phyloP scores from a whole-genome alignment of 2,113 vertebrate species.

The Glaucomys volans region DNA sequence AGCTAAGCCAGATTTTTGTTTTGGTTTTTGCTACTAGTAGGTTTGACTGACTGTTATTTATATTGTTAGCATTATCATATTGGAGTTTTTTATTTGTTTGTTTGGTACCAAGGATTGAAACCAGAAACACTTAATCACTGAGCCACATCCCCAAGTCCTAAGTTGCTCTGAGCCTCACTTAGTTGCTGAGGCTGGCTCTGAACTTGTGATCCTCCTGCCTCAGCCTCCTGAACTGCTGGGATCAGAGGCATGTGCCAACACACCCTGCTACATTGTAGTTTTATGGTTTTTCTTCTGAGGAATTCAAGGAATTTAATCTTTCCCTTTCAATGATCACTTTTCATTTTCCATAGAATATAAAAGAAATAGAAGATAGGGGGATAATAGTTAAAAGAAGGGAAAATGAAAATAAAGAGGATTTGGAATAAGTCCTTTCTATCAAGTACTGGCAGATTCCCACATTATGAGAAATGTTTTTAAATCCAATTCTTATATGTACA shows the following conservation, averaged over 20 bases:
- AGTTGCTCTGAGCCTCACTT: too few species aligned
- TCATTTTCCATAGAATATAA: conserved; percentile 45
- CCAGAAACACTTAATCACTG: too few species aligned
- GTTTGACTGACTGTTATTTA: conserved; percentile 38
- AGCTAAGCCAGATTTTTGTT: not conserved
- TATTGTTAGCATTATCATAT: conserved; percentile 31
- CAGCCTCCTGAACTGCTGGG: too few species aligned
- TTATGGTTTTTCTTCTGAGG: conserved; percentile 34
- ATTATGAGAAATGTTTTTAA: not conserved
- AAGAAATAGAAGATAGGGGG: not conserved
- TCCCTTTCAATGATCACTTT: conserved; percentile 26
- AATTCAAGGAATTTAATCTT: conserved; percentile 41
- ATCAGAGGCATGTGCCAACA: too few species aligned
- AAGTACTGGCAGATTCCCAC: not conserved
- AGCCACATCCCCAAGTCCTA: too few species aligned
- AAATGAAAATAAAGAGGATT: not conserved
- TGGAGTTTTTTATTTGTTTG: not conserved
- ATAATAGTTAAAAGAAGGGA: not conserved
- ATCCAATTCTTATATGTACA: not conserved
- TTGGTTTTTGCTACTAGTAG: not conserved
- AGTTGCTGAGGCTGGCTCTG: too few species aligned
- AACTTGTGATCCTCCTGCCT: too few species aligned
- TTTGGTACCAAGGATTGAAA: too few species aligned
- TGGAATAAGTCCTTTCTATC: conserved; percentile 13
- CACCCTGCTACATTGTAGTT: not conserved